phyloP scores from a whole-genome alignment of 2,888 invertebrate species.

The Drosophila robusta region DNA sequence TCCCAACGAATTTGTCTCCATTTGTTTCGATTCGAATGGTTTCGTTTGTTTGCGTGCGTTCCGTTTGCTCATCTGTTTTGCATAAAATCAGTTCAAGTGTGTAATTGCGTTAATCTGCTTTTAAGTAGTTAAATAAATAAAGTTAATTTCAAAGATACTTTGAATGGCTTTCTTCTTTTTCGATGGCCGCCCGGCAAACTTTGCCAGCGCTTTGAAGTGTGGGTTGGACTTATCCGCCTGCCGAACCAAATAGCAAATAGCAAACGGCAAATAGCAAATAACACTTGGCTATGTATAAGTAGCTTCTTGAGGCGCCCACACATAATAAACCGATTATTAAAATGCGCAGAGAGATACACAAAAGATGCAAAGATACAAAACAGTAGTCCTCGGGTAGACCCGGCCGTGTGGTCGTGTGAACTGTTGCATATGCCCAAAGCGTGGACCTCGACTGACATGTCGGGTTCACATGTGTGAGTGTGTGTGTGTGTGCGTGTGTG shows the following conservation, averaged over 20 bases:
- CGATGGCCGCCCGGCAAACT: conserved; percentile 39
- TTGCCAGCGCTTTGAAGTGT: conserved; percentile 65
- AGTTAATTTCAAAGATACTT: conserved; percentile 82
- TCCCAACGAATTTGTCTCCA: conserved; percentile 1
- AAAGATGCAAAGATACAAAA: conserved; percentile 46
- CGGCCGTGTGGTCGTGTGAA: conserved; percentile 64
- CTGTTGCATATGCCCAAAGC: conserved; percentile 71
- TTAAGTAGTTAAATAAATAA: conserved; percentile 84
- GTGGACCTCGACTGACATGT: conserved; percentile 40
- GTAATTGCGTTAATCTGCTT: conserved; percentile 85
- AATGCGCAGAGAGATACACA: conserved; percentile 50
- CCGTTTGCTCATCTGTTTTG: conserved; percentile 51
- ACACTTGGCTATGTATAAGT: conserved; percentile 41
- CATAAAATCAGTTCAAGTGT: conserved; percentile 82
- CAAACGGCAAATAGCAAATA: conserved; percentile 48
- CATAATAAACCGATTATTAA: conserved; percentile 78
- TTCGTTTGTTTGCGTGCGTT: conserved; percentile 3
- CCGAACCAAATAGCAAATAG: conserved; percentile 42
- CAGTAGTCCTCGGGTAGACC: conserved; percentile 22
- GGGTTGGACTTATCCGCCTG: conserved; percentile 32
- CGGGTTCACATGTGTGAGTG: conserved; percentile 21
- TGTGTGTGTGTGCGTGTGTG: conserved; percentile 21
- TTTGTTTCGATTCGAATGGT: conserved; percentile 5
- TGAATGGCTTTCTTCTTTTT: conserved; percentile 58
- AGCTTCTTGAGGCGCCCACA: conserved; percentile 41